These are phyloP conservation scores for Danio tinwini DNA, from an alignment of 2,797 vertebrate species.

Conservation along the genomic window DNA sequence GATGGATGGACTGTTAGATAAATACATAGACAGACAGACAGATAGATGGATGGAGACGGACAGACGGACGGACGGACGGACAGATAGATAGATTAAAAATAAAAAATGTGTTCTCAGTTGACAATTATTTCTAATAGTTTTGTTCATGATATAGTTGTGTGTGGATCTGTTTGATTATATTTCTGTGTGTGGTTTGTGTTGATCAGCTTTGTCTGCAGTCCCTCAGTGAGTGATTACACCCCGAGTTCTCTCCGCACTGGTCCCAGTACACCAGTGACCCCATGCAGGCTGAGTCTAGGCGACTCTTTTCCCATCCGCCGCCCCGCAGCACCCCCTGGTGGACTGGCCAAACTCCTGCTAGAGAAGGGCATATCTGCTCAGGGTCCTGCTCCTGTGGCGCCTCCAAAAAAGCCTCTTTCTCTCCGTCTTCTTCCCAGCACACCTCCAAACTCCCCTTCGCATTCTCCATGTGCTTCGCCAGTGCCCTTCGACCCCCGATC, in stretches of 20 bases:
- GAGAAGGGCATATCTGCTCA: slow-evolving; percentile 95
- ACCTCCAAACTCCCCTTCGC: slow-evolving; percentile 88
- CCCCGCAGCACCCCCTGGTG: slow-evolving; percentile 72
- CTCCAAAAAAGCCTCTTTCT: slow-evolving; percentile 56
- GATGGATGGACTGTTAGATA: too few relatives aligned
- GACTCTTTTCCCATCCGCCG: slow-evolving; percentile 84
- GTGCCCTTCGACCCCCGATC: slow-evolving; percentile 77
- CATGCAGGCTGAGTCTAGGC: slow-evolving; percentile 86
- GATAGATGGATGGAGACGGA: too few relatives aligned
- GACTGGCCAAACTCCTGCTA: slow-evolving; percentile 88
- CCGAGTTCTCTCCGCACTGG: slow-evolving; percentile 81
- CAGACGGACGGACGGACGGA: too few relatives aligned
- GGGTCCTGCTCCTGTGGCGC: slow-evolving; percentile 75
- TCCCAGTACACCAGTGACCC: slow-evolving; percentile 82
- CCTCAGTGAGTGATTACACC: slow-evolving; percentile 72
- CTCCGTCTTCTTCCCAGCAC: slow-evolving; percentile 79
- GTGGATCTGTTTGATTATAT: background rate
- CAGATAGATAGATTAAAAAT: too few relatives aligned
- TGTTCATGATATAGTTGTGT: background rate
- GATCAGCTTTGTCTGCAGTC: slow-evolving; percentile 73
- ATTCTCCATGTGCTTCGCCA: slow-evolving; percentile 82
- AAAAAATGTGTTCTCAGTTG: too few relatives aligned
- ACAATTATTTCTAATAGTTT: background rate
- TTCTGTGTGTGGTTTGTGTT: background rate
- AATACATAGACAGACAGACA: too few relatives aligned